Conservation (phyloP, 2,888 invertebrate genomes). For the Parascotia fuliginaria region DNA sequence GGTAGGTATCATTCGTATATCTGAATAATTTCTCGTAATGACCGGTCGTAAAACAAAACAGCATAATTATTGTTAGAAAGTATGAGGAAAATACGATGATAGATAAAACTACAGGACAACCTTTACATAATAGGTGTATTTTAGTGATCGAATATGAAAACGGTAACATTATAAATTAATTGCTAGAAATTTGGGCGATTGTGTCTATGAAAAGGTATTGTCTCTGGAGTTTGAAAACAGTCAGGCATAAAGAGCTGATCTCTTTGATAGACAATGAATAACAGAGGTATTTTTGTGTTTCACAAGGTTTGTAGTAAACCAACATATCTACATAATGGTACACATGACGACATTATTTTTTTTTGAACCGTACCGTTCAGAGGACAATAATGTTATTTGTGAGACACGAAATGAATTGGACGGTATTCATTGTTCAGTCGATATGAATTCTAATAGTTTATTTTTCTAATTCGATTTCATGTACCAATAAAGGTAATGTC, state of each 20-base stretch:
- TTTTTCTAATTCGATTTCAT: not conserved
- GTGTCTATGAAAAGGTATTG: not conserved
- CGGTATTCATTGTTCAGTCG: slow-evolving; percentile 54
- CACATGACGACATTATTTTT: slow-evolving; percentile 75
- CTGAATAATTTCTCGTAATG: slow-evolving; percentile 54
- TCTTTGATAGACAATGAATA: too few relatives aligned
- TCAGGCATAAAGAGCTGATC: too few relatives aligned
- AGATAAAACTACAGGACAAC: slow-evolving; percentile 39
- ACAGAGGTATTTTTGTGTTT: too few relatives aligned
- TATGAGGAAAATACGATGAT: slow-evolving; percentile 49
- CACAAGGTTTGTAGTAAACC: too few relatives aligned
- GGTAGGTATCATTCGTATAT: slow-evolving; percentile 37
- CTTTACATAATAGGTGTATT: slow-evolving; percentile 8
- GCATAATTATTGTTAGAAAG: slow-evolving; percentile 50
- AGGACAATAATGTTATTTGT: slow-evolving; percentile 82
- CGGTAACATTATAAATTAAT: not conserved
- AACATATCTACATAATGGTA: slow-evolving; percentile 3
- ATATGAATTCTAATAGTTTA: slow-evolving; percentile 26
- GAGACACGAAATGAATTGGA: slow-evolving; percentile 70
- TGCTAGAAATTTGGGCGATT: not conserved
- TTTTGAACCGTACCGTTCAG: slow-evolving; percentile 82
- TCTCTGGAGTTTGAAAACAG: too few relatives aligned
- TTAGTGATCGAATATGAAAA: slow-evolving; percentile 1
- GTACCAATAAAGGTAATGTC: not conserved
- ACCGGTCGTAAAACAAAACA: slow-evolving; percentile 51